Evolutionary conservation across 2,888 invertebrate species (phyloP).

Genomic region (Andrena praecox): DNA sequence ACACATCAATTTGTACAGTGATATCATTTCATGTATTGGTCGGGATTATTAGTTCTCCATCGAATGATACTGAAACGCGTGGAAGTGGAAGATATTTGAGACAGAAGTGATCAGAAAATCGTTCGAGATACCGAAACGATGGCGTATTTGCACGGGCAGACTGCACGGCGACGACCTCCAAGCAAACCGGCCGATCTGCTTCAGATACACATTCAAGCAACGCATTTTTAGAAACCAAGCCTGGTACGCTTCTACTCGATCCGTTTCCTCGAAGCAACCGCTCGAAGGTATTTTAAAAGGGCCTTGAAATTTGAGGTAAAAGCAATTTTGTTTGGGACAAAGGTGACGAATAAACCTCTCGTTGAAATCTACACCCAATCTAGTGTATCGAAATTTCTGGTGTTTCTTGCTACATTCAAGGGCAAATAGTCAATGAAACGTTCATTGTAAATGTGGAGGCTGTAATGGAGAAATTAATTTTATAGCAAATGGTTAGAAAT

Average conservation of each 20-base stretch:
- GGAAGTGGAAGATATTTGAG: neutral
- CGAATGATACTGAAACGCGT: neutral
- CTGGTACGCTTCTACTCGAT: constrained; percentile 31
- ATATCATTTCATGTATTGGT: too few species aligned
- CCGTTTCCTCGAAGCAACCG: constrained; percentile 23
- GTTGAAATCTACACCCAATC: neutral
- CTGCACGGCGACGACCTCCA: constrained; percentile 70
- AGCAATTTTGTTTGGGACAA: neutral
- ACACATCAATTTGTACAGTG: too few species aligned
- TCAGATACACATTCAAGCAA: constrained; percentile 43
- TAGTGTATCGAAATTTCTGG: neutral
- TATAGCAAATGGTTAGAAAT: too few species aligned
- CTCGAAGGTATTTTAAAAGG: constrained; percentile 2
- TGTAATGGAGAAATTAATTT: too few species aligned
- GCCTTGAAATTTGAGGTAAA: constrained; percentile 25
- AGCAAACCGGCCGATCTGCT: constrained; percentile 64
- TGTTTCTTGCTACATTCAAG: neutral
- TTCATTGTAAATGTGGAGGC: too few species aligned
- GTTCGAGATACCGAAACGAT: constrained; percentile 43
- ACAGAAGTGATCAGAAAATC: constrained; percentile 46
- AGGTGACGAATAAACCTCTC: constrained; percentile 15
- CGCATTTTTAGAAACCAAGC: constrained; percentile 49
- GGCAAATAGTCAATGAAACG: neutral
- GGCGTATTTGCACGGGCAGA: constrained; percentile 54
- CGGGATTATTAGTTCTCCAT: too few species aligned